Base-by-base conservation (phyloP, 2,113 vertebrate genomes). In the Lethenteron reissneri region DNA sequence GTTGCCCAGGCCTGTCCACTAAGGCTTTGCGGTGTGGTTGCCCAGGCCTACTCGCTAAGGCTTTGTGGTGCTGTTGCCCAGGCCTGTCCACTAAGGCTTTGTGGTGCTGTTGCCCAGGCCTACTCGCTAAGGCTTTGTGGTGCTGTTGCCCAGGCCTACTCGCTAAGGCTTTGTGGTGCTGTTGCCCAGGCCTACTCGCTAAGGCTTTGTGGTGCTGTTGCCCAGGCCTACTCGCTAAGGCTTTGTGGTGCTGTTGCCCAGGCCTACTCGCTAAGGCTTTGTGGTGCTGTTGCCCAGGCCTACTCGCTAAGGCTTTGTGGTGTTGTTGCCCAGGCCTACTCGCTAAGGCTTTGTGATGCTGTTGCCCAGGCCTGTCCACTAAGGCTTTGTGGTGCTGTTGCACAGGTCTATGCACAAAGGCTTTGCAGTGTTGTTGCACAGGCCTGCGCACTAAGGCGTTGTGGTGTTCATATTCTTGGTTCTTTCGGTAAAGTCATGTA, bases 391-490 rank as follows among this genome's bases (percentile, higher is more conserved):
- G 3, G 9, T 10, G 41, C 10, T 25, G 69, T 17, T 57, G 12
- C 41, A n/a, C 58, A 56, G 2, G 13, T 56, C 10, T 71, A 6
- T 57, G 57, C 25, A 71, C 70, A 74, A 73, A 76, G 15, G 71
- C 15, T 1, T 15, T 71, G 75, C 1, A 74, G 76, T 76, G 77
- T 77, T 78, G 76, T 78, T 74, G 72, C 76, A 71, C 69, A n/a
- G 56, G 57, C 25, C 25, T 25, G 25, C 25, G 25, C 25, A 25
- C 25, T 25, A 25, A 25, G 25, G 25, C 25, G 3, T 25, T 25
- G 25, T 25, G 25, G 25, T 25, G 25, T 25, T 25, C 25, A 25
- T 25, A 25, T 25, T 25, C 25, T 25, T 25, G 25, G 25, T 25
- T 25, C 3, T 25, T 25, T 25, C 25, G 4, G 25, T 25, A 25